Base-by-base conservation (phyloP, 2,113 vertebrate species). In the Ondatra zibethicus region DNA sequence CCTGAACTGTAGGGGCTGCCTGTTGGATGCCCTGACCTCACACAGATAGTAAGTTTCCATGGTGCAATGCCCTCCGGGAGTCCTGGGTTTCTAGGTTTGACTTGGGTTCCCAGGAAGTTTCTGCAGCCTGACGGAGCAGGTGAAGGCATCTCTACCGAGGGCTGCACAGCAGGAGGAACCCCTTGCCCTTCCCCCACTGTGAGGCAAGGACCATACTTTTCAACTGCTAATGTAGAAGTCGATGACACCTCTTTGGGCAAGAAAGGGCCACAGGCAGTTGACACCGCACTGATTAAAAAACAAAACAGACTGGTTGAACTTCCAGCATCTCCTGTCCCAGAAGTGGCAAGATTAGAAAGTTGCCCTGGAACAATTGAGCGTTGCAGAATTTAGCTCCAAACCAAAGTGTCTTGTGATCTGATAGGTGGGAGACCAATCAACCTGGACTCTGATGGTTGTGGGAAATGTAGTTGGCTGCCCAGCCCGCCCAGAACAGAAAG, bases 281-380 rank as follows among this genome's bases (percentile, higher is more conserved):
- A 65, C 55, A 58, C n/a, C 45, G 33, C 65, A n/a, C 86, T 0
- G 9, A 66, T 17, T 13, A 39, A 29, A 39, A 12, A 36, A 13
- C 63, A 55, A 21, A 36, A 14, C 6, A 80, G 77, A 70, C 5
- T 4, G 29, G 63, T 16, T 11, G 45, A 33, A n/a, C 27, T 61
- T 63, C 4, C 25, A 33, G 11, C 36, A 10, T 27, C 21, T 12
- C 45, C n/a, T 21, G 3, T 29, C 25, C 65, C 29, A 0, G 47
- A 65, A 81, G 65, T 1, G 39, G 39, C 14, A 5, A 19, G 65
- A 11, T 16, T 36, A 7, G 36, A 66, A 91, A 82, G 52, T 47
- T 47, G 77, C 45, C 17, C 5, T 4, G 17, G 2, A 23, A 29
- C 0, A 1, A 36, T n/a, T 12, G 36, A 16, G 33, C 7, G 16